Evolutionary conservation across 2,113 vertebrate species (phyloP).

Genomic region (Pseudopipra pipra): DNA sequence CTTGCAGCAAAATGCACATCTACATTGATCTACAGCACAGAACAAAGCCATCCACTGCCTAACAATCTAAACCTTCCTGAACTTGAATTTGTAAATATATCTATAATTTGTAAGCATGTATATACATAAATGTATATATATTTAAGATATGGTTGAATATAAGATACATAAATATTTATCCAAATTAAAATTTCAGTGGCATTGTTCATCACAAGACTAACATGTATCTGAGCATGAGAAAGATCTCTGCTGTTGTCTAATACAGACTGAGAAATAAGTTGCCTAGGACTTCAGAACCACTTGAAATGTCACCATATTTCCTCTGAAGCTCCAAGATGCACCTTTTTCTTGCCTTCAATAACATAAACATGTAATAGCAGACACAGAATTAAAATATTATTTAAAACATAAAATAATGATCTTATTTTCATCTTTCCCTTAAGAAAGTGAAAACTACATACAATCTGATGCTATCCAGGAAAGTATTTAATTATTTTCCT

Average conservation of each 20-base stretch:
- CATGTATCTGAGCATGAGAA: not conserved
- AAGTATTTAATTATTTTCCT: not conserved
- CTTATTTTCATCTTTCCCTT: not conserved
- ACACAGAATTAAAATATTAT: not conserved
- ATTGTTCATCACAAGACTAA: not conserved
- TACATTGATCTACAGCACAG: not conserved
- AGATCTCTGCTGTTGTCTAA: not conserved
- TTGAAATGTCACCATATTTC: not conserved
- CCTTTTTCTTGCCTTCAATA: not conserved
- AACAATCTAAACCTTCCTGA: not conserved
- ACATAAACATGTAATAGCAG: not conserved
- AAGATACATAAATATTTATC: not conserved
- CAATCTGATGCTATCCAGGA: not conserved
- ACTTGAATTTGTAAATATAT: not conserved
- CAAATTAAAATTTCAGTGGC: not conserved
- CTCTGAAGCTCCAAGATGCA: not conserved
- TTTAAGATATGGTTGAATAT: not conserved
- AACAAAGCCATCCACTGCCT: not conserved
- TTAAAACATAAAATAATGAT: not conserved
- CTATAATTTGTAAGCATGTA: not conserved
- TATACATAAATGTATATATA: not conserved
- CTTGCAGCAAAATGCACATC: not conserved
- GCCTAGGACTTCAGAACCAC: not conserved
- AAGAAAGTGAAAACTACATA: not conserved
- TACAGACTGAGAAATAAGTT: not conserved